phyloP scores from a whole-genome alignment of 2,113 vertebrate genomes.

The Chaetorhynchus papuensis region DNA sequence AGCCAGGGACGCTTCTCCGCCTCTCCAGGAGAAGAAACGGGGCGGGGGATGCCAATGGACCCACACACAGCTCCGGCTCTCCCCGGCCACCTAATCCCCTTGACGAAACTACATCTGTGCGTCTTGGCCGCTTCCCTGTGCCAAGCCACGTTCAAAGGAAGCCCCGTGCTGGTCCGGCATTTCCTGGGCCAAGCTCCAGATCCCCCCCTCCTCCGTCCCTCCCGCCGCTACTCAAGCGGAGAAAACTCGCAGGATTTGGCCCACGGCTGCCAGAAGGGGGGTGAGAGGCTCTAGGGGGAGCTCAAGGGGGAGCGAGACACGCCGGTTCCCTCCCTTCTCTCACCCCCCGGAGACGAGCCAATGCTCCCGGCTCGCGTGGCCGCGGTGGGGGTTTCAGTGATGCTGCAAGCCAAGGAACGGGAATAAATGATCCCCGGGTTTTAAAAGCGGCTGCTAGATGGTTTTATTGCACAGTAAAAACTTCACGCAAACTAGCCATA shows the following conservation, averaged over 20 bases:
- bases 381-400: neutral
- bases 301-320: neutral
- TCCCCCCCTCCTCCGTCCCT: neutral
- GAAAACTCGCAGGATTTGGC: neutral
- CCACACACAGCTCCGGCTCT: neutral
- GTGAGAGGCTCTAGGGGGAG: neutral
- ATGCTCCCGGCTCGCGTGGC: neutral
- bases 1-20: neutral
- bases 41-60: neutral
- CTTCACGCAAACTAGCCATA: conserved; percentile 20
- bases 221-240: neutral
- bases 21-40: neutral
- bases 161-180: neutral
- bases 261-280: neutral
- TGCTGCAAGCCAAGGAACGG: conserved; percentile 12
- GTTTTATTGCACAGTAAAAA: conserved; percentile 70
- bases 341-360: neutral
- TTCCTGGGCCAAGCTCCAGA: neutral
- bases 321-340: neutral
- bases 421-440: conserved; percentile 36
- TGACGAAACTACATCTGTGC: neutral
- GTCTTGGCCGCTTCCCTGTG: neutral
- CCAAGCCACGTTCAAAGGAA: neutral
- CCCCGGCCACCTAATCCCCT: neutral
- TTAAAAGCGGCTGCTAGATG: conserved; percentile 44